phyloP scores from a whole-genome alignment of 1,140 invertebrate genomes.

The Lanistes nyassanus region DNA sequence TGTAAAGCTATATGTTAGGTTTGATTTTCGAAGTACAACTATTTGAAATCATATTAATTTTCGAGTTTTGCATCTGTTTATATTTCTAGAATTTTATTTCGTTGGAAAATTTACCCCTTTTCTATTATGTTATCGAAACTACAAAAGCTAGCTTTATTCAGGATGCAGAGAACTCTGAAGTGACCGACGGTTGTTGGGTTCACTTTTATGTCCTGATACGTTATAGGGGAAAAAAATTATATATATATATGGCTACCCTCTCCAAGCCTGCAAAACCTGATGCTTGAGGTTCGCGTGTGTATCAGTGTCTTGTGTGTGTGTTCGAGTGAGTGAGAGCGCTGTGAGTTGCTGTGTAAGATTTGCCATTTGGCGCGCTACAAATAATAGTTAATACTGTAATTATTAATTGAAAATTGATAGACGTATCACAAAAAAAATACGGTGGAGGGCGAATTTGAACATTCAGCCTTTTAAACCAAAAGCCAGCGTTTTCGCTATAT shows the following conservation, averaged over 20 bases:
- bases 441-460: not conserved
- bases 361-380: too few species aligned
- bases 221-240: too few species aligned
- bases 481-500: not conserved
- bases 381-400: too few species aligned
- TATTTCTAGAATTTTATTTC: not conserved
- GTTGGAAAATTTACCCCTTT: too few species aligned
- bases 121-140: not conserved
- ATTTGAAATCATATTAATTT: not conserved
- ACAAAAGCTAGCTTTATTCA: not conserved
- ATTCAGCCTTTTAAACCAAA: not conserved
- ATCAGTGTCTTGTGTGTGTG: conserved; percentile 4
- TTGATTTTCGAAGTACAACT: conserved; percentile 1
- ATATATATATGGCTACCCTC: too few species aligned
- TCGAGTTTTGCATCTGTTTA: not conserved
- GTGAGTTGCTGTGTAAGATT: too few species aligned
- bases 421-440: not conserved
- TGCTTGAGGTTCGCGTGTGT: not conserved
- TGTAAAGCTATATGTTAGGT: not conserved
- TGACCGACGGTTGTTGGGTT: too few species aligned
- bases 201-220: too few species aligned
- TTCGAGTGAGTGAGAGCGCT: not conserved
- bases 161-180: not conserved
- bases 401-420: too few species aligned
- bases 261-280: too few species aligned